Evolutionary conservation across 2,888 invertebrate species (phyloP).

Genomic region (Silvanus unidentatus): DNA sequence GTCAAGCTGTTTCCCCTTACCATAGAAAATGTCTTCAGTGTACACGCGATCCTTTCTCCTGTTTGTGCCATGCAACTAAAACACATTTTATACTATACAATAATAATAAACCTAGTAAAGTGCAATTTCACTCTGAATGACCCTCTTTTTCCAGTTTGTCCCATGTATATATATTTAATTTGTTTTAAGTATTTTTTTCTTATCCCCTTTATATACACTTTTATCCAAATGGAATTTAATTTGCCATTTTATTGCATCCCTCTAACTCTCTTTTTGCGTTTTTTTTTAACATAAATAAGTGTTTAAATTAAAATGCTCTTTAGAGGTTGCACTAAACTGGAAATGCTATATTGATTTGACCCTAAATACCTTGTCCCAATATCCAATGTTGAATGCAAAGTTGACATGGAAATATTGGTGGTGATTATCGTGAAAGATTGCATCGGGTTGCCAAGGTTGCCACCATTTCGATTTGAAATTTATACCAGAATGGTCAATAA

Average conservation of each 20-base stretch:
- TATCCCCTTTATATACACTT: too few species aligned
- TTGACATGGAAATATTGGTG: slow-evolving; percentile 75
- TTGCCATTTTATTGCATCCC: too few species aligned
- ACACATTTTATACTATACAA: slow-evolving; percentile 18
- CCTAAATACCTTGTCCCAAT: slow-evolving; percentile 59
- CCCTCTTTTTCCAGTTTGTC: neutral
- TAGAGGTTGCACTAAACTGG: too few species aligned
- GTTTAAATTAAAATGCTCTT: too few species aligned
- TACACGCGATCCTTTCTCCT: slow-evolving; percentile 58
- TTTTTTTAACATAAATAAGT: too few species aligned
- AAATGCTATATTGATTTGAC: too few species aligned
- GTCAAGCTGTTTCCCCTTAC: slow-evolving; percentile 50
- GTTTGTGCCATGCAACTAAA: slow-evolving; percentile 63
- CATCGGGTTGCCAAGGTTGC: slow-evolving; percentile 72
- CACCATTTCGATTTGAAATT: slow-evolving; percentile 68
- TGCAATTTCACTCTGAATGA: neutral
- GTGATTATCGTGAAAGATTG: slow-evolving; percentile 71
- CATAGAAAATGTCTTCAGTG: slow-evolving; percentile 62
- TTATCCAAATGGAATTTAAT: too few species aligned
- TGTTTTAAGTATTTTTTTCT: too few species aligned
- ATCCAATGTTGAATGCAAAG: slow-evolving; percentile 64
- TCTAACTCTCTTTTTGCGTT: too few species aligned
- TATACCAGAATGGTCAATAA: slow-evolving; percentile 70
- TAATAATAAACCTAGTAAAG: neutral
- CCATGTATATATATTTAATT: too few species aligned